Conservation (phyloP, 2,113 vertebrate species). For the Esox niger region DNA sequence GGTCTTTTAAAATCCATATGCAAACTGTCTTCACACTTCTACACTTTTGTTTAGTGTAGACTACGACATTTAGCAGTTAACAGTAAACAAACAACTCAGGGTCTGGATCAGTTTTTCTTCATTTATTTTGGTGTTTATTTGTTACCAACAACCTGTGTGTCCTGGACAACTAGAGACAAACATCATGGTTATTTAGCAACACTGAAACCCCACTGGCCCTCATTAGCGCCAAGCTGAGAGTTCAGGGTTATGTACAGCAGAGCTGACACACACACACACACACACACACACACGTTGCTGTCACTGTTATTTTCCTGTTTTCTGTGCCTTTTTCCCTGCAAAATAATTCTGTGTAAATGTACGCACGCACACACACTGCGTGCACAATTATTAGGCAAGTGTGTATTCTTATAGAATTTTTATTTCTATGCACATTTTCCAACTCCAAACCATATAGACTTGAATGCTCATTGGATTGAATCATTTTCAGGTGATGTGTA, state of each 20-base stretch:
- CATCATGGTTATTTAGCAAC: not conserved
- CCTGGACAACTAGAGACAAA: constrained; percentile 3
- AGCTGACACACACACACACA: not conserved
- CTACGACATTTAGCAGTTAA: not conserved
- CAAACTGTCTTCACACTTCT: too few species aligned
- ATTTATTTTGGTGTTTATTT: constrained; percentile 37
- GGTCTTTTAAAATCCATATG: too few species aligned
- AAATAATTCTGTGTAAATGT: too few species aligned
- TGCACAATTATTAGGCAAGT: too few species aligned
- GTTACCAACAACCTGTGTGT: constrained; percentile 38
- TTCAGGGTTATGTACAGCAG: too few species aligned
- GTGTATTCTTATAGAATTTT: not conserved
- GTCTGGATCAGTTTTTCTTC: constrained; percentile 43
- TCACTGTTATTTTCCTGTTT: not conserved
- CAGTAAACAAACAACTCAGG: constrained; percentile 15
- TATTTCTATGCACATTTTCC: too few species aligned
- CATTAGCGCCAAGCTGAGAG: constrained; percentile 36
- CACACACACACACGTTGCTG: not conserved
- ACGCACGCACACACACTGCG: too few species aligned
- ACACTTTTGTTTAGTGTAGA: not conserved
- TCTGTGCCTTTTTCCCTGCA: too few species aligned
- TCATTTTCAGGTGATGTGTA: too few species aligned
- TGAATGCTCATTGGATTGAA: too few species aligned
- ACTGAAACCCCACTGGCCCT: constrained; percentile 2
- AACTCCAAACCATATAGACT: too few species aligned